A percentile compares a stretch with the other conserved stretches of the same genome.
Evolutionary conservation across 2,888 invertebrate species (phyloP).

Genomic region (Caenorhabditis angaria): DNA sequence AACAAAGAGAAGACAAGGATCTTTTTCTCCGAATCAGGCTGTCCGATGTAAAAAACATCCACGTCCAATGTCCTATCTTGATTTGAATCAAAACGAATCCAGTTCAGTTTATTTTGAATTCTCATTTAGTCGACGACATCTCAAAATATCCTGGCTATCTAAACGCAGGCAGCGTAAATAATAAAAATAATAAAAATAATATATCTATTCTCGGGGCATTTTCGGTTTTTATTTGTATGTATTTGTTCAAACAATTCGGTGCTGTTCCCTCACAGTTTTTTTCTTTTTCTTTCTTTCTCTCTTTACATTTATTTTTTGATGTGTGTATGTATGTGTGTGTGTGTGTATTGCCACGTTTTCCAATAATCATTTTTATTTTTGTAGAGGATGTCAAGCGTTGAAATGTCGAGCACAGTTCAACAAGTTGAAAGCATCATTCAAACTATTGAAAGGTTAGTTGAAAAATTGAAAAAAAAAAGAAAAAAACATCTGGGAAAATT

Average conservation of each 20-base stretch:
- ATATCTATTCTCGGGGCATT: constrained; percentile 3
- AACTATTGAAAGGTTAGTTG: constrained; percentile 39
- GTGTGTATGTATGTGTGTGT: constrained; percentile 1
- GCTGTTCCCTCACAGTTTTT: constrained; percentile 33
- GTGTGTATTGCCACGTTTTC: constrained; percentile 4
- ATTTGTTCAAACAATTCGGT: constrained; percentile 23
- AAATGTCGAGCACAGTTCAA: constrained; percentile 43
- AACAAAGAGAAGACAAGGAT: not conserved
- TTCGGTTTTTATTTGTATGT: constrained; percentile 5
- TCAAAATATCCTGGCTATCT: too few species aligned
- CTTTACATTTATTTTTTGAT: constrained; percentile 18
- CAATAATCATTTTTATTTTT: constrained; percentile 14
- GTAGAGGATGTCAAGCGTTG: constrained; percentile 37
- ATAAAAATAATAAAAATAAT: not conserved
- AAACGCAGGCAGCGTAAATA: too few species aligned
- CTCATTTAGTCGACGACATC: not conserved
- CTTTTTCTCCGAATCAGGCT: not conserved
- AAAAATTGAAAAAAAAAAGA: not conserved
- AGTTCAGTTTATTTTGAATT: not conserved
- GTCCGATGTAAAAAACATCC: not conserved
- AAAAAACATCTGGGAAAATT: not conserved
- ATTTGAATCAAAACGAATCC: not conserved
- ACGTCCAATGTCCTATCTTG: not conserved
- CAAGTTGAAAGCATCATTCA: constrained; percentile 41
- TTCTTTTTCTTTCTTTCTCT: constrained; percentile 17